phyloP scores from a whole-genome alignment of 2,113 vertebrate genomes.

The Rhinolophus ferrumequinum region DNA sequence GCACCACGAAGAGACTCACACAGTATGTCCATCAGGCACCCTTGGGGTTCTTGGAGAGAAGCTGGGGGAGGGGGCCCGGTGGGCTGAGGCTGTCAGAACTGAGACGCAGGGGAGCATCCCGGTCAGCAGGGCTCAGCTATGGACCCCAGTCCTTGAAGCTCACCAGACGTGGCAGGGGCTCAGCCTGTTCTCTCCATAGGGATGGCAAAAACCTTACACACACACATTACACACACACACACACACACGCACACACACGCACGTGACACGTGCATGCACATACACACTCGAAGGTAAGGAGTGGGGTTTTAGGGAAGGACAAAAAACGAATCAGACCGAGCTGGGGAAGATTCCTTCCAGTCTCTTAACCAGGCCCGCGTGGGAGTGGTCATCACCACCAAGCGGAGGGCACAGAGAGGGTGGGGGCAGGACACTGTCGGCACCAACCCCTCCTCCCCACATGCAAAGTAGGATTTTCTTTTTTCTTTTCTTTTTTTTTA shows the following conservation, averaged over 20 bases:
- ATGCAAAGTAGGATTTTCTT: background rate
- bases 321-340: background rate
- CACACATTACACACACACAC: background rate
- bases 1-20: background rate
- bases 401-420: background rate
- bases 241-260: background rate
- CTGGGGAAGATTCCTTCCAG: background rate
- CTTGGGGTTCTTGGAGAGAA: background rate
- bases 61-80: background rate
- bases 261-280: accelerated
- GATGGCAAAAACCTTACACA: background rate
- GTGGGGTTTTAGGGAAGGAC: background rate
- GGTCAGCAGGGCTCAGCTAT: background rate
- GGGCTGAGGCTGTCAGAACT: background rate
- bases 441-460: accelerated
- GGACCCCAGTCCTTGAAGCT: background rate
- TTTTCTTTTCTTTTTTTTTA: too few species aligned
- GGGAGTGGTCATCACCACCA: background rate
- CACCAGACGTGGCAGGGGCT: background rate
- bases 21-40: background rate
- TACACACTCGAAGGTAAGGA: too few species aligned
- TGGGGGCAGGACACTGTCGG: background rate
- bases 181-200: background rate
- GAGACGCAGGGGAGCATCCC: background rate
- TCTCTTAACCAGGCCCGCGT: background rate